Evolutionary conservation across 2,113 vertebrate genomes (phyloP), one percentile per base, ranked within the genome.

Genomic region (Brachypteracias leptosomus): DNA sequence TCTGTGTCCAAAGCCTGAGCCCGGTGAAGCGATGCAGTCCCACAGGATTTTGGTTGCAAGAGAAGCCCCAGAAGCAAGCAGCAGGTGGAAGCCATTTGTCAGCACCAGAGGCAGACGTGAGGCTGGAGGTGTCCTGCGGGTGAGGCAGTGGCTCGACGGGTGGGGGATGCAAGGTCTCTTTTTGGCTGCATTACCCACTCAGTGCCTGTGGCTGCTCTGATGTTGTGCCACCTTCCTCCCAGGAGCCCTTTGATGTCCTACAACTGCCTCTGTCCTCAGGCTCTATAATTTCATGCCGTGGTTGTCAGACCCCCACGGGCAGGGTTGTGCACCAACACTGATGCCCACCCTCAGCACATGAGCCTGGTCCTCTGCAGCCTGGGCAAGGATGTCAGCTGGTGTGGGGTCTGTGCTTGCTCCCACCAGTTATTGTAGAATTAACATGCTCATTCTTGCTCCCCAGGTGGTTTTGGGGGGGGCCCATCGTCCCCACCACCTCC

Each of bases 71-170:
- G 72, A 59, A 75, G 80, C 28, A n/a, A 21, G 71, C 72, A 66
- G 75, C 81, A 68, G 67, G 20, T 72, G 63, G 70, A 68, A 88
- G 54, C 22, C 51, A 3, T 58, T 85, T 42, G 47, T 61, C 89
- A 96, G 82, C 6, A 10, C 9, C 51, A 29, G 42, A 46, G 59
- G 35, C 31, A 49, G 74, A 44, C 1, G 0, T 0, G 2, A 42
- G 36, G 26, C 33, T 0, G 3, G 51, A 61, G 44, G 22, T 66
- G 46, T 52, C 36, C 17, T 10, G 1, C 1, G 2, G 74, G 40
- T 1, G 3, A 87, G 47, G 31, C 6, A 1, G 33, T 46, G 25
- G 31, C 35, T n/a, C 0, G 0, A 21, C 1, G 1, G 49, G 36
- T 9, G 15, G 83, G 58, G 75, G 47, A 16, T 2, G 3, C 18